A percentile compares a stretch with the other conserved stretches of the same genome.
These are phyloP conservation scores for Microctonus brassicae DNA, from an alignment of 2,888 invertebrate genomes.

Conservation along the genomic window DNA sequence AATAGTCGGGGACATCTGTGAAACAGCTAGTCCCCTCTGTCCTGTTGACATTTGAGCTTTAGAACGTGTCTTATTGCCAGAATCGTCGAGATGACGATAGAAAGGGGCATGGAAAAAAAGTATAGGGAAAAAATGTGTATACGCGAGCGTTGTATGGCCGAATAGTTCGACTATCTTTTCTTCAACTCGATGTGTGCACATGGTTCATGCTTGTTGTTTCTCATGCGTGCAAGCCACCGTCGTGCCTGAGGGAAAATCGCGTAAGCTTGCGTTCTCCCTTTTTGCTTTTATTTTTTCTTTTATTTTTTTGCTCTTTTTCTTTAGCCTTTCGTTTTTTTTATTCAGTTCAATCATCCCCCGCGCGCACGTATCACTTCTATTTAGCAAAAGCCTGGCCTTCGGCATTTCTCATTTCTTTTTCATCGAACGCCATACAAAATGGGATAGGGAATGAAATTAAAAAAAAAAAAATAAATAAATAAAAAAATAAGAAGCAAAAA, in stretches of 20 bases:
- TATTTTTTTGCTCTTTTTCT: not conserved
- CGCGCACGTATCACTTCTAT: constrained; percentile 27
- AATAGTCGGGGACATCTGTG: no score
- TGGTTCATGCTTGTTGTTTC: constrained; percentile 9
- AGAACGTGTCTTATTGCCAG: constrained; percentile 40
- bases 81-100: not conserved
- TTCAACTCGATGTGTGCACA: not conserved
- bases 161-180: not conserved
- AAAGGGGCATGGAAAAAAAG: not conserved
- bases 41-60: constrained; percentile 50
- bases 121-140: no score
- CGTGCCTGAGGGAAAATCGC: constrained; percentile 33
- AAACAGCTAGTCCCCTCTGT: constrained; percentile 26
- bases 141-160: not conserved
- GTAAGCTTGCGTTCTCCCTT: constrained; percentile 40
- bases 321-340: not conserved
- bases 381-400: constrained; percentile 16
- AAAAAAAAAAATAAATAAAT: not conserved
- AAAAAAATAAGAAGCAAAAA: not conserved
- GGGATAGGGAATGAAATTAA: not conserved
- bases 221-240: constrained; percentile 27
- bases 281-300: constrained; percentile 10
- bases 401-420: constrained; percentile 14
- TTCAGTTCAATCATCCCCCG: constrained; percentile 7
- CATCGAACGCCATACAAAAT: not conserved